Evolutionary conservation across 1,140 invertebrate genomes (phyloP), one percentile per base, ranked within the genome.

Genomic region (Drosophila eugracilis): DNA sequence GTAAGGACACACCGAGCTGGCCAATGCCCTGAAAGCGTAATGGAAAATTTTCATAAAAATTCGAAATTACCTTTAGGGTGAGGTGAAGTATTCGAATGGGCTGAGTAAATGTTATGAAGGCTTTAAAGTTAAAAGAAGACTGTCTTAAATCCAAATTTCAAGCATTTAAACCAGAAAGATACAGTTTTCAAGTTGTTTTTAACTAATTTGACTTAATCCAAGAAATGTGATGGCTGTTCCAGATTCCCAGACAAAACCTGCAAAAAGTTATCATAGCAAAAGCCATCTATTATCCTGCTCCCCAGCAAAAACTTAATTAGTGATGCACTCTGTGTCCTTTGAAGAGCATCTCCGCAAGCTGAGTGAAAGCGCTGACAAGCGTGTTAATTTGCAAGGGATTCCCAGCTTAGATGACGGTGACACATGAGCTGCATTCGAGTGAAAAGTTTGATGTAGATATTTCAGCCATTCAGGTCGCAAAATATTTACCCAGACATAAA

Each of bases 371-470:
- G 53, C 48, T 47, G 58, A 59, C 53, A 75, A 52, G 53, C 37
- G 42, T 58, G 37, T 71, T 71, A 45, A 71, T 41, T 36, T 24
- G 45, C 47, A 9, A 41, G 17, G 26, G 30, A 32, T 36, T n/a
- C 34, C 21, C 1, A 52, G 34, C 21, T 14, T 5, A 22, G 30
- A 9, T 34, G 57, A 45, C 55, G 30, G 6, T 34, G 57, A 45
- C 55, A 62, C 55, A 62, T 62, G 55, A 63, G 59, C 15, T 45
- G 39, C 37, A 44, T 59, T 60, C 7, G 24, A 30, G 26, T 30
- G 36, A 60, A 26, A 21, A 5, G 22, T 4, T 32, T 32, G 4
- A 32, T 32, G 10, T n/a, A n/a, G n/a, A 45, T n/a, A 28, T 42
- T 19, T 32, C 15, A 26, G 41, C 26, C 26, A 37, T 48, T 22